A percentile compares a stretch with the other conserved stretches of the same genome.
These are phyloP conservation scores for Chaetops frenatus DNA, from an alignment of 2,113 vertebrate species.

Conservation along the genomic window DNA sequence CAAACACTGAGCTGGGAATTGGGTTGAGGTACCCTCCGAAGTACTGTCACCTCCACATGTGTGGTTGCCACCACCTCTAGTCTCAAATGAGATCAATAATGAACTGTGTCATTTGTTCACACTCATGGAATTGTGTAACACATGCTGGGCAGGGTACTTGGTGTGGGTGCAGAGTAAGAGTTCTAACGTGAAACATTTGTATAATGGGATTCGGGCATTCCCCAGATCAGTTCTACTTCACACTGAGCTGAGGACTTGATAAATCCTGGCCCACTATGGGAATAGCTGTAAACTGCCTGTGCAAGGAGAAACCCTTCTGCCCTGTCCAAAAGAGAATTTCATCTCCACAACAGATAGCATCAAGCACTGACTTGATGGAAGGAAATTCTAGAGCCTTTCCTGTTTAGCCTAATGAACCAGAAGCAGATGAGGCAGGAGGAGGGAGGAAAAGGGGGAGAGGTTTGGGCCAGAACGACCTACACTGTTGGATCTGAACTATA, in stretches of 20 bases:
- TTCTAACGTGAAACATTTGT: neutral
- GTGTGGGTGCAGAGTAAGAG: neutral
- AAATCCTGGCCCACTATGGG: neutral
- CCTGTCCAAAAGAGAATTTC: neutral
- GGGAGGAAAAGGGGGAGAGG: neutral
- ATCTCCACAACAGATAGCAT: neutral
- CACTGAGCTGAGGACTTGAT: neutral
- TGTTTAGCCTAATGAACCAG: neutral
- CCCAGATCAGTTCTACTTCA: neutral
- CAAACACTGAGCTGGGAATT: neutral
- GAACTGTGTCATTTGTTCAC: neutral
- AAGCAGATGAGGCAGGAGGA: neutral
- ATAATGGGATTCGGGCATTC: neutral
- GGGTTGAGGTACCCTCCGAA: neutral
- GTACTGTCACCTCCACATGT: neutral
- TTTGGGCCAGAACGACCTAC: neutral
- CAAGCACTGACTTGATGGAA: neutral
- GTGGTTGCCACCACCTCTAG: neutral
- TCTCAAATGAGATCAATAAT: neutral
- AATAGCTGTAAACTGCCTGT: neutral
- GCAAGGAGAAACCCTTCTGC: neutral
- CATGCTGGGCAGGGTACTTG: neutral
- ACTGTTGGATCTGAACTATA: neutral
- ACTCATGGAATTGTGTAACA: neutral
- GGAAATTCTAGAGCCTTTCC: neutral